phyloP scores from a whole-genome alignment of 1,140 invertebrate genomes.

The Brachionus calyciflorus region DNA sequence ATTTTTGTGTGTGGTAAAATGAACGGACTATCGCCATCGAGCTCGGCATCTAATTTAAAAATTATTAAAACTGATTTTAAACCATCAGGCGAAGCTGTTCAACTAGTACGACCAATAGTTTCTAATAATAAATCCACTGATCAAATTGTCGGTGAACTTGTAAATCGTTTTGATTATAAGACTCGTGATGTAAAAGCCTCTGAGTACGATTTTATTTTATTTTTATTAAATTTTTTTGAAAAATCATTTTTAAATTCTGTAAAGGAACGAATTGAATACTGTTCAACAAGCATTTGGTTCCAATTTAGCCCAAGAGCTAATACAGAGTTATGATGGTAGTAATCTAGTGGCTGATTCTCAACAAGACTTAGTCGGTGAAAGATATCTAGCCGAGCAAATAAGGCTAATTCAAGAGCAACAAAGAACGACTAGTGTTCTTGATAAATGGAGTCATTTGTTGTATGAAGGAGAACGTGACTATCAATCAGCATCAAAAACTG shows the following conservation, averaged over 20 bases:
- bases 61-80: constrained; percentile 42
- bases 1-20: not conserved
- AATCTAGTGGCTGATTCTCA: constrained; percentile 36
- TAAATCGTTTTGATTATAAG: constrained; percentile 29
- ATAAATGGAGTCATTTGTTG: constrained; percentile 46
- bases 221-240: not conserved
- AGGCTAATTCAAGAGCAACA: constrained; percentile 42
- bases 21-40: constrained; percentile 15
- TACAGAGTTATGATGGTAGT: constrained; percentile 40
- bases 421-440: constrained; percentile 10
- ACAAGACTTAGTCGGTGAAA: constrained; percentile 44
- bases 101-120: constrained; percentile 14
- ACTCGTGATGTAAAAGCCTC: constrained; percentile 30
- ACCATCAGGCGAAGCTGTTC: constrained; percentile 41
- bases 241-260: not conserved
- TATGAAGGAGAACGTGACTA: constrained; percentile 43
- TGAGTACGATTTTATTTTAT: not conserved
- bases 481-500: not conserved
- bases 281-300: constrained; percentile 43
- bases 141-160: constrained; percentile 23
- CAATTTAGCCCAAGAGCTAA: constrained; percentile 40
- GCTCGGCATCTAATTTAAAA: constrained; percentile 29
- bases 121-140: constrained; percentile 32
- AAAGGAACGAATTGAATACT: constrained; percentile 33
- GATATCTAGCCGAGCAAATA: constrained; percentile 43